Evolutionary conservation across 2,113 vertebrate species (phyloP).

Genomic region (Petroica traversi): DNA sequence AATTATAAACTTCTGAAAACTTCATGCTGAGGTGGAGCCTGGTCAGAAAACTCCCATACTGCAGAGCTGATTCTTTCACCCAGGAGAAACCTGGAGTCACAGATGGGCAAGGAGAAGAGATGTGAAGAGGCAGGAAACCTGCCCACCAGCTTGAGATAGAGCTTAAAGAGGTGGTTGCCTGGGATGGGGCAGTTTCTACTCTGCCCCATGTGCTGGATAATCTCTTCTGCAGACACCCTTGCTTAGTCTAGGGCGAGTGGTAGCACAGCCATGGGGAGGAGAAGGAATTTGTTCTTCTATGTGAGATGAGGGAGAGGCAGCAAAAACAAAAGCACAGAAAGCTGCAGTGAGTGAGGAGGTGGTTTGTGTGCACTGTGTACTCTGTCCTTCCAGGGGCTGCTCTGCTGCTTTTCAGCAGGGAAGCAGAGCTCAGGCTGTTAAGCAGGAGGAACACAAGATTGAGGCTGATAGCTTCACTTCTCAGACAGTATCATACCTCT

Average conservation of each 20-base stretch:
- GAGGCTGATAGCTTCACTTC: background rate
- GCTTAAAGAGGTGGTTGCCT: background rate
- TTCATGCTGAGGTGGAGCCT: background rate
- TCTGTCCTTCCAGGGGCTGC: background rate
- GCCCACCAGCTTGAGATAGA: rapidly evolving
- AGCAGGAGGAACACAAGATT: background rate
- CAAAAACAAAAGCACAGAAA: background rate
- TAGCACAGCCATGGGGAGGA: rapidly evolving
- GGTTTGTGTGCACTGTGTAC: background rate
- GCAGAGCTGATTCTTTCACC: background rate
- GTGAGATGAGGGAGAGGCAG: background rate
- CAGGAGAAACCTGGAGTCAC: background rate
- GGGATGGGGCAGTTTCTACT: background rate
- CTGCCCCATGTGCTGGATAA: background rate
- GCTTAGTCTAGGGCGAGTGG: background rate
- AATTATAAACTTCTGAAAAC: background rate
- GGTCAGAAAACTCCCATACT: background rate
- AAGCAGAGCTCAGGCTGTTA: background rate
- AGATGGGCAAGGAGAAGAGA: background rate
- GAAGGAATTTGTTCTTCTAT: background rate
- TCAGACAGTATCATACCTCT: background rate
- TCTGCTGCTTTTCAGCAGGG: background rate
- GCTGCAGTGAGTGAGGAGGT: background rate
- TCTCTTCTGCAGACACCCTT: background rate
- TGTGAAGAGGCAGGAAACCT: background rate